A percentile compares a stretch with the other conserved stretches of the same genome.
These are phyloP conservation scores for Dasyornis broadbenti DNA, from an alignment of 2,113 vertebrate species.

Conservation along the genomic window DNA sequence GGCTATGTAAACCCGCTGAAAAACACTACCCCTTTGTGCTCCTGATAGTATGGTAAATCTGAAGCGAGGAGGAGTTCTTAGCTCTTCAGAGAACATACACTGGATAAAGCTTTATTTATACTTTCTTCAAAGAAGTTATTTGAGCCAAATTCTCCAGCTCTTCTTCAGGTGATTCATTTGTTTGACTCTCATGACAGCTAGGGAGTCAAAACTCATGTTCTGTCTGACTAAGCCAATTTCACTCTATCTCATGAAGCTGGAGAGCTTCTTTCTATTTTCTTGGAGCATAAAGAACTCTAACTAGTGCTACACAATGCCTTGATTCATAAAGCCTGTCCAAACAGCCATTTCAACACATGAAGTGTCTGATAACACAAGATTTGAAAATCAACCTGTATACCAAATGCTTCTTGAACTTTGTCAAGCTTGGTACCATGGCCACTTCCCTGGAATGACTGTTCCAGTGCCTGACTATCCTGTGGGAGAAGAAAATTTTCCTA, in stretches of 20 bases:
- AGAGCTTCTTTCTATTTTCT: not conserved
- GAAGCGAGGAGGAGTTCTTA: not conserved
- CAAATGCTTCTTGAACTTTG: not conserved
- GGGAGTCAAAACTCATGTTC: not conserved
- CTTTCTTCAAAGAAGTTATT: not conserved
- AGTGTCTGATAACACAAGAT: not conserved
- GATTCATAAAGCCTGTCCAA: not conserved
- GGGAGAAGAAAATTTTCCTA: not conserved
- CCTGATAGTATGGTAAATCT: not conserved
- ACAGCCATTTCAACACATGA: not conserved
- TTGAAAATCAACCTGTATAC: not conserved
- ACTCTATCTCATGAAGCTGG: not conserved
- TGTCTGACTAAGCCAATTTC: not conserved
- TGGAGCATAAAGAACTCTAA: not conserved
- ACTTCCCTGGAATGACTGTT: not conserved
- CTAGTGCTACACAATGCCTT: not conserved
- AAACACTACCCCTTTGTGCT: not conserved
- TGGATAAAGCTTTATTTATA: not conserved
- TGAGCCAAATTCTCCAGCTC: not conserved
- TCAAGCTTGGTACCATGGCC: not conserved
- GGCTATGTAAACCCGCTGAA: not conserved
- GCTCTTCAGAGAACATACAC: not conserved
- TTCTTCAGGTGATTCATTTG: not conserved
- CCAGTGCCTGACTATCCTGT: not conserved
- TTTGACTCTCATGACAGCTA: not conserved